phyloP scores from a whole-genome alignment of 2,797 vertebrate species.

The Australoheros facetus region DNA sequence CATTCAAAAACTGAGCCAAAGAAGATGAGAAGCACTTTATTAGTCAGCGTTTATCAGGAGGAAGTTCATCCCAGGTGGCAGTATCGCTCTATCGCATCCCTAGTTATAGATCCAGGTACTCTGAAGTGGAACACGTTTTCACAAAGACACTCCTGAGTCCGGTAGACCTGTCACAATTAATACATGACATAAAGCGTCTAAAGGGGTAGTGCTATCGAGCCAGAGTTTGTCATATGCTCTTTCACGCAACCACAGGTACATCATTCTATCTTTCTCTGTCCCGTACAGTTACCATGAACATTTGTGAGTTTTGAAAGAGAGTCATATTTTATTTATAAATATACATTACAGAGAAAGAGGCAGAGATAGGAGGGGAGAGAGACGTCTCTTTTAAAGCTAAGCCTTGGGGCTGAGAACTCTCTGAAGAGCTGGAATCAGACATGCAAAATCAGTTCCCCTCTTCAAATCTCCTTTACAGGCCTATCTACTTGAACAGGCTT shows the following conservation, averaged over 20 bases:
- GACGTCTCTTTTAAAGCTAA: slow-evolving; percentile 77
- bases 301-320: neutral
- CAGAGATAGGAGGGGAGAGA: slow-evolving; percentile 36
- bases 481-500: slow-evolving; percentile 84
- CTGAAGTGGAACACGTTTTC: neutral
- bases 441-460: slow-evolving; percentile 84
- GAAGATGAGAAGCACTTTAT: too few species aligned
- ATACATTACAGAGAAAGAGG: slow-evolving; percentile 40
- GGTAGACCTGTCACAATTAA: neutral
- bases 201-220: neutral
- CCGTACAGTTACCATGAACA: neutral
- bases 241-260: neutral
- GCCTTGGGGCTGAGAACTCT: slow-evolving; percentile 80
- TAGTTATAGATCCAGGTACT: neutral
- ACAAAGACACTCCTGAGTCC: neutral
- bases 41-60: too few species aligned
- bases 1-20: neutral
- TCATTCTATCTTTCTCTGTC: neutral
- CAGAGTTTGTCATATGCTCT: neutral
- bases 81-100: neutral
- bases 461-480: slow-evolving; percentile 83
- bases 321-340: slow-evolving; percentile 39
- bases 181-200: neutral
- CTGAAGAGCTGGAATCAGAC: slow-evolving; percentile 84
- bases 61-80: neutral